Conservation (phyloP, 2,888 invertebrate genomes). For the Lasioglossum villosulum region DNA sequence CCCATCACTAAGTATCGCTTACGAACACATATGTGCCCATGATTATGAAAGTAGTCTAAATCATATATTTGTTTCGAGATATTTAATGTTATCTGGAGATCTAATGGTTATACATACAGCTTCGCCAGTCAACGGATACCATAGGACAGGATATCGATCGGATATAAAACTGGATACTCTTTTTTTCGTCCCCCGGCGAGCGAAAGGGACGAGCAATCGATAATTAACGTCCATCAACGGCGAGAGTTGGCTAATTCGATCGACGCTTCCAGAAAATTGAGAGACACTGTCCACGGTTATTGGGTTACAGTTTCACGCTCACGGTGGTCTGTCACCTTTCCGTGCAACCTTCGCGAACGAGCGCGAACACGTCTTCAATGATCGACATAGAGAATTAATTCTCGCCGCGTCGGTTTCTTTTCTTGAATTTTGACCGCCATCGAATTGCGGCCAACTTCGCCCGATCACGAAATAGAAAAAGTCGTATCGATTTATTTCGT, state of each 20-base stretch:
- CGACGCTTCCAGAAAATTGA: slow-evolving; percentile 59
- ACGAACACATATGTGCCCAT: too few relatives aligned
- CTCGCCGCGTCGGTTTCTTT: slow-evolving; percentile 20
- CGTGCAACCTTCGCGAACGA: slow-evolving; percentile 46
- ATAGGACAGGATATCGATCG: not conserved
- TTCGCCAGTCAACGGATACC: not conserved
- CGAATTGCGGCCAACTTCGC: not conserved
- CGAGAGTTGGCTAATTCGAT: slow-evolving; percentile 7
- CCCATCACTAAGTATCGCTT: too few relatives aligned
- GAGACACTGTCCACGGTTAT: slow-evolving; percentile 70
- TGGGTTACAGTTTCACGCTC: slow-evolving; percentile 74
- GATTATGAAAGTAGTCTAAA: too few relatives aligned
- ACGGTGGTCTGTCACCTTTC: slow-evolving; percentile 73
- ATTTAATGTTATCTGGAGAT: too few relatives aligned
- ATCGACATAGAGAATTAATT: slow-evolving; percentile 42
- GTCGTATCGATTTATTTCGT: slow-evolving; percentile 13
- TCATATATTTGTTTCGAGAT: too few relatives aligned
- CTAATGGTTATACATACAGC: too few relatives aligned
- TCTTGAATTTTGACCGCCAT: slow-evolving; percentile 7
- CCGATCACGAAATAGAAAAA: not conserved
- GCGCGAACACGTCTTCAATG: slow-evolving; percentile 47
- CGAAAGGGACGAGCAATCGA: not conserved
- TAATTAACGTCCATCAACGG: not conserved
- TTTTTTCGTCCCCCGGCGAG: slow-evolving; percentile 4
- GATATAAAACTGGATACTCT: not conserved